Base-by-base conservation (phyloP, 2,888 invertebrate genomes). In the Sycophila texana region DNA sequence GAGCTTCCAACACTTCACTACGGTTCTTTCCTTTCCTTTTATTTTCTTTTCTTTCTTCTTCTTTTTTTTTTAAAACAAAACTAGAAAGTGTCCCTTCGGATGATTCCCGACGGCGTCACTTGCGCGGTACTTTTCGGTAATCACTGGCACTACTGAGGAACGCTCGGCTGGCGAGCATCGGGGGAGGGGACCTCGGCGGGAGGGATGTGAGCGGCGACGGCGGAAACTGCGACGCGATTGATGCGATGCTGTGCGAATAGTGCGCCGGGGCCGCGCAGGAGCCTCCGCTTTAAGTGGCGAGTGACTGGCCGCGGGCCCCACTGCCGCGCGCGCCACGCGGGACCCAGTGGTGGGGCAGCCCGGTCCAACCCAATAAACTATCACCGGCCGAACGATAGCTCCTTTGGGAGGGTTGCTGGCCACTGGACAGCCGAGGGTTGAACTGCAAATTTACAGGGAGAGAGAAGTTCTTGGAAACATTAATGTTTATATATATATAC, bases 161-260 rank as follows among this genome's bases (percentile, higher is more conserved):
- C 61, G 12, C 13, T 55, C 20, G 30, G 51, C 30, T 4, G 18
- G 61, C 4, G 26, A 26, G 49, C 39, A n/a, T 30, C 20, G 30
- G 73, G 26, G 26, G n/a, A 26, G 39, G 61, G 10, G 47, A 49
- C 60, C 14, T 39, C 47, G 20, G 22, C 13, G 22, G 53, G 63
- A 53, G 30, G 18, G 55, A 57, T 39, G 39, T 3, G 26, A 26
- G 26, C 10, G 26, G 67, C 49, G 47, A 74, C 30, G 13, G 22
- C 13, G n/a, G 49, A 16, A n/a, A 53, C 53, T 53, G 51, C 55
- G 60, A 60, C 60, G 57, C 51, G 77, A 53, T 63, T n/a, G 47
- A 68, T 85, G 84, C 87, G 89, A 88, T 89, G 88, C 88, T 87
- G 88, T 85, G 85, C 86, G 88, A 89, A 88, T 89, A 89, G 87